phyloP scores from a whole-genome alignment of 1,140 invertebrate genomes.

The Listronotus oregonensis region DNA sequence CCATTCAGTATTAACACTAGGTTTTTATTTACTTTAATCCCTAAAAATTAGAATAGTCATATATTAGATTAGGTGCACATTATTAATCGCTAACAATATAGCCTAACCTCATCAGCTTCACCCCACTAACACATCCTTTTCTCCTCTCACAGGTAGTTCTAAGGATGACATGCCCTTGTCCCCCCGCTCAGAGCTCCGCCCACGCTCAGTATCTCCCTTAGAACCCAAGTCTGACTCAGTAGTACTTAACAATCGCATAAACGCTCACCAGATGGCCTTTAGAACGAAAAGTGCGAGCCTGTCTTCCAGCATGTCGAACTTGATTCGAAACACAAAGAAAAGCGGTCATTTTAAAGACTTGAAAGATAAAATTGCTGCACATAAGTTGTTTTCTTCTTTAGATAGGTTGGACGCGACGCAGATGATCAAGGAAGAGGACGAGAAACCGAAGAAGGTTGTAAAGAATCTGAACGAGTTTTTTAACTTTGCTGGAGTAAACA shows the following conservation, averaged over 20 bases:
- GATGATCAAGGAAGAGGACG: slow-evolving; percentile 50
- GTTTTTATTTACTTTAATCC: no score
- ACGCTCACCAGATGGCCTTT: slow-evolving; percentile 44
- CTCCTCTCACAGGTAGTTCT: slow-evolving; percentile 1
- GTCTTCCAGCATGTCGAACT: slow-evolving; percentile 54
- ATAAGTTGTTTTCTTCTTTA: slow-evolving; percentile 61
- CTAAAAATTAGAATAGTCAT: no score
- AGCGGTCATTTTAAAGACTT: slow-evolving; percentile 61
- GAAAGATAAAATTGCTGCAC: slow-evolving; percentile 59
- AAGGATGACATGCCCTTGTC: slow-evolving; percentile 22
- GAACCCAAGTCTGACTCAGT: slow-evolving; percentile 54
- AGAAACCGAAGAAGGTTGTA: slow-evolving; percentile 65
- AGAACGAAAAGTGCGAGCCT: slow-evolving; percentile 45
- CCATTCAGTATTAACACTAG: no score
- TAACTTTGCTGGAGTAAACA: slow-evolving; percentile 72
- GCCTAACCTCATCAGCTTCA: neutral
- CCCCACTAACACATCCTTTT: neutral
- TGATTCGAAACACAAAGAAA: slow-evolving; percentile 51
- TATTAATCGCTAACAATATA: neutral
- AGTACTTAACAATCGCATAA: slow-evolving; percentile 48
- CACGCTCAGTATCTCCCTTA: slow-evolving; percentile 51
- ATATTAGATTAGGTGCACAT: neutral
- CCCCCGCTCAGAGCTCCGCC: slow-evolving; percentile 40
- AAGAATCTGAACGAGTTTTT: slow-evolving; percentile 85
- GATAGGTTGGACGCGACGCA: slow-evolving; percentile 57